These are phyloP conservation scores for Spatulosminthurus flaviceps DNA, from an alignment of 2,888 invertebrate species.

Conservation along the genomic window DNA sequence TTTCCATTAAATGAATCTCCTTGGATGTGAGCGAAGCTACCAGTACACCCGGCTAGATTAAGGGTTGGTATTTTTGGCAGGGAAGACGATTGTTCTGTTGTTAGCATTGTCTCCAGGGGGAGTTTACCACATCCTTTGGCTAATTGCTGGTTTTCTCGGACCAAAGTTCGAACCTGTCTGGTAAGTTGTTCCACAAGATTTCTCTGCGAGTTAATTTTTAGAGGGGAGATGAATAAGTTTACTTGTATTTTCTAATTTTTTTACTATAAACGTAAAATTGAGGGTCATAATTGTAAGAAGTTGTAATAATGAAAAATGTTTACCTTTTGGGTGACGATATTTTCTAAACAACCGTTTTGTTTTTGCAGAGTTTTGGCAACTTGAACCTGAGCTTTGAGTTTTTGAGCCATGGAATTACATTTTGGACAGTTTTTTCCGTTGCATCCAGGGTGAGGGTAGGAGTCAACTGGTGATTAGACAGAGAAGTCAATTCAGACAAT, in stretches of 20 bases:
- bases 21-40: not conserved
- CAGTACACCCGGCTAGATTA: not conserved
- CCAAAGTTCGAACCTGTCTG: slow-evolving; percentile 43
- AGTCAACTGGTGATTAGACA: not conserved
- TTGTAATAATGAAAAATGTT: not conserved
- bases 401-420: slow-evolving; percentile 28
- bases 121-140: slow-evolving; percentile 16
- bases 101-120: not conserved
- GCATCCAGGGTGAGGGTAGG: slow-evolving; percentile 10
- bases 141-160: slow-evolving; percentile 49
- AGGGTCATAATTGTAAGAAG: too few relatives aligned
- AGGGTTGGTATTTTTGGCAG: not conserved
- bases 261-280: too few relatives aligned
- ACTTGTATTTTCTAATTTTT: too few relatives aligned
- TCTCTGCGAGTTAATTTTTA: too few relatives aligned
- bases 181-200: slow-evolving; percentile 49
- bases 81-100: not conserved
- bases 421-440: slow-evolving; percentile 26
- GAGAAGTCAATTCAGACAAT: too few relatives aligned
- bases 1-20: not conserved
- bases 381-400: slow-evolving; percentile 39
- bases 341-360: slow-evolving; percentile 48
- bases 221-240: too few relatives aligned
- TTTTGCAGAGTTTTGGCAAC: slow-evolving; percentile 43
- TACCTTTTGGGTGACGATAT: slow-evolving; percentile 47